phyloP scores from a whole-genome alignment of 2,888 invertebrate species.

The Neoascia interrupta region DNA sequence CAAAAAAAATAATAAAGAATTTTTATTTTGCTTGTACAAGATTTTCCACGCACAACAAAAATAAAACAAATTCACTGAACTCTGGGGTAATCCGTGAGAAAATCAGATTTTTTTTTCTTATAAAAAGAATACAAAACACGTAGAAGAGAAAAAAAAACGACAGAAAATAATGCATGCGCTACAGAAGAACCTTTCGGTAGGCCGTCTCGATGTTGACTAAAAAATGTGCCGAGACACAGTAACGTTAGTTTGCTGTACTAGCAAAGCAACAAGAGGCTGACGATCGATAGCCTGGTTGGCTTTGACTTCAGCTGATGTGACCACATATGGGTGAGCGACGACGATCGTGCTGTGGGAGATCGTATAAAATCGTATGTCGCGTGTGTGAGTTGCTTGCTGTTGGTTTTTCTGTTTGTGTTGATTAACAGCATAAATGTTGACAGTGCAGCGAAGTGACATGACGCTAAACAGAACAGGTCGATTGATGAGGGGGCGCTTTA shows the following conservation, averaged over 20 bases:
- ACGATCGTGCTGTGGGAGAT: conserved; percentile 25
- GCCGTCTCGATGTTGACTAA: conserved; percentile 68
- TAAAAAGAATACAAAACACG: conserved; percentile 9
- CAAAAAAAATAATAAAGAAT: conserved; percentile 5
- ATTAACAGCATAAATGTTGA: not conserved
- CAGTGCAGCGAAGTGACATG: too few relatives aligned
- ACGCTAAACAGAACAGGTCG: too few relatives aligned
- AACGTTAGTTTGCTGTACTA: conserved; percentile 45
- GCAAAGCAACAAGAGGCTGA: conserved; percentile 56
- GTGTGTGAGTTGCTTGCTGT: not conserved
- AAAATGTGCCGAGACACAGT: conserved; percentile 42
- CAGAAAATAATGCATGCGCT: conserved; percentile 13
- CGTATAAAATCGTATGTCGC: conserved; percentile 20
- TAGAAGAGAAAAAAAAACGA: conserved; percentile 15
- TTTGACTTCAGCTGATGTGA: conserved; percentile 46
- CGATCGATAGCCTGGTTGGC: conserved; percentile 4
- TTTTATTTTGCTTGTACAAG: conserved; percentile 7
- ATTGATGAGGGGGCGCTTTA: too few relatives aligned
- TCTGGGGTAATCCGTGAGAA: conserved; percentile 25
- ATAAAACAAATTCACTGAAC: conserved; percentile 32
- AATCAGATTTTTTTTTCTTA: conserved; percentile 5
- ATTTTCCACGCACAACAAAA: conserved; percentile 24
- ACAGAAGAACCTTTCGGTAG: conserved; percentile 44
- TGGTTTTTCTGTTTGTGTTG: conserved; percentile 13
- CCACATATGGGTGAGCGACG: conserved; percentile 27